These are phyloP conservation scores for Acipenser oxyrinchus DNA, from an alignment of 2,797 vertebrate species.

Conservation along the genomic window DNA sequence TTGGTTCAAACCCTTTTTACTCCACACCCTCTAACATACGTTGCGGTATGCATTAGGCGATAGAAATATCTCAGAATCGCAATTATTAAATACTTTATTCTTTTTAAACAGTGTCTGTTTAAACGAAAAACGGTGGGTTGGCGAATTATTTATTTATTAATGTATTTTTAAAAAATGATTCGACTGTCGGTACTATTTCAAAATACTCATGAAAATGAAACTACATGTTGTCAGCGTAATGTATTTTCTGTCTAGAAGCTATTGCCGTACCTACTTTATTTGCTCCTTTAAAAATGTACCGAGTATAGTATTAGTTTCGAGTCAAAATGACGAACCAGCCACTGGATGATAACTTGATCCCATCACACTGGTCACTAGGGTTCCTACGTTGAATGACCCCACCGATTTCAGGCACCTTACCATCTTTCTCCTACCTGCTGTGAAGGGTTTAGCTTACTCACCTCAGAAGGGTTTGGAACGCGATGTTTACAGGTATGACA, in stretches of 20 bases:
- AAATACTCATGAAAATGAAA: neutral
- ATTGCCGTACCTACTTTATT: no score
- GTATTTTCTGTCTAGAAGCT: neutral
- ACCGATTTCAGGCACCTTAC: no score
- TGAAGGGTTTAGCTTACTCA: conserved; percentile 23
- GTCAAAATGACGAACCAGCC: neutral
- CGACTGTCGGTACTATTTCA: neutral
- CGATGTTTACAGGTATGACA: conserved; percentile 53
- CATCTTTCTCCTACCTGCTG: no score
- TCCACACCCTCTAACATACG: no score
- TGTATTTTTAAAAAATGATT: neutral
- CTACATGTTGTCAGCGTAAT: neutral
- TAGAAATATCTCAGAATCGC: no score
- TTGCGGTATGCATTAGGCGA: neutral
- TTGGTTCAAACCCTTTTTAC: no score
- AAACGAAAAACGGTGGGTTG: neutral
- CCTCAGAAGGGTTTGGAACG: conserved; percentile 46
- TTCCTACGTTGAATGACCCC: no score
- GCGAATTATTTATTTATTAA: neutral
- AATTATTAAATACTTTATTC: no score
- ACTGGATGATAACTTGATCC: neutral
- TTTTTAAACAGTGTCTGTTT: no score
- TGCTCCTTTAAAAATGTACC: neutral
- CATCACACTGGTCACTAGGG: neutral
- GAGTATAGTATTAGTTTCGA: no score